Conservation (phyloP, 2,113 vertebrate genomes). For the Sakesphorus luctuosus region DNA sequence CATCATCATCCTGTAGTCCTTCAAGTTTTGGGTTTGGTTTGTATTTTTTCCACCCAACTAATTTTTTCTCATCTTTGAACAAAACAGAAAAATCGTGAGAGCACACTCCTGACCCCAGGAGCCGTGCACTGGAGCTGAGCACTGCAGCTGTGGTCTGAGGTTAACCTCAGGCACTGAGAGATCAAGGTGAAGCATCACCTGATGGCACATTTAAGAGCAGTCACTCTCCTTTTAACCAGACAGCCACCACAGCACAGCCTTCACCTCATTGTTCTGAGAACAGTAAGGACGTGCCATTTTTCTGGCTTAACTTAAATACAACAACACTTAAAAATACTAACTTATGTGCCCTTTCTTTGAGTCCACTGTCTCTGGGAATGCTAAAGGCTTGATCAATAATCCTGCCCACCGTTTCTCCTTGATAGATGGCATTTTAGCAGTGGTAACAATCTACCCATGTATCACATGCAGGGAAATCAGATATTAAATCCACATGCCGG, state of each 20-base stretch:
- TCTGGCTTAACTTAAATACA: not conserved
- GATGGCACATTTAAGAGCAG: not conserved
- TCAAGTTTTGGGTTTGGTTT: not conserved
- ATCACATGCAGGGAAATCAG: not conserved
- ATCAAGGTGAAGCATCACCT: not conserved
- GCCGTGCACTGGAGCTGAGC: not conserved
- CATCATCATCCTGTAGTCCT: not conserved
- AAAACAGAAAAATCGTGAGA: not conserved
- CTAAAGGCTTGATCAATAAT: not conserved
- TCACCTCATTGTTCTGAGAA: not conserved
- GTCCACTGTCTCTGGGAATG: not conserved
- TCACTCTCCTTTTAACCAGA: not conserved
- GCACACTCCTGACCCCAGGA: not conserved
- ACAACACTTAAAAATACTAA: rapidly evolving
- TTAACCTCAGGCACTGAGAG: not conserved
- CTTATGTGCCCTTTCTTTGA: not conserved
- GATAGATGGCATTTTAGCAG: not conserved
- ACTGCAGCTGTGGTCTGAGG: not conserved
- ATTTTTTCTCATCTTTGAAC: not conserved
- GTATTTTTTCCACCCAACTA: not conserved
- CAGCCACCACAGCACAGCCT: not conserved
- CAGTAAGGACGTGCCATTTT: not conserved
- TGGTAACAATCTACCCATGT: not conserved
- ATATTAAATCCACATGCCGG: not conserved
- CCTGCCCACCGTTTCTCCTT: not conserved